Base-by-base conservation (phyloP, 1,140 invertebrate species). In the Mesaphorura yosii region DNA sequence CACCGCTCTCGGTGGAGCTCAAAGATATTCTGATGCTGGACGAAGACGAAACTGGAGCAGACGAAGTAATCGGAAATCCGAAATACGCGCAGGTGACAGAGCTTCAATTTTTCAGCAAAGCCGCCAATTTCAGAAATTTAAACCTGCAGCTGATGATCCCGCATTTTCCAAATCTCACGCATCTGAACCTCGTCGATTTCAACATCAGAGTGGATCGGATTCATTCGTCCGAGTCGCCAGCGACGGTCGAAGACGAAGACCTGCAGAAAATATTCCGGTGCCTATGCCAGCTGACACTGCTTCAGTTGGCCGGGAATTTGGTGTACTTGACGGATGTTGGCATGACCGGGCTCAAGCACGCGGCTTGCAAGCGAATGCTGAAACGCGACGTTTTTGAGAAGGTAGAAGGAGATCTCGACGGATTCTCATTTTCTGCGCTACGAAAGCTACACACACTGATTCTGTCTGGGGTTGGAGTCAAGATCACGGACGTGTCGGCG, bases 401-500 rank as follows among this genome's bases (percentile, higher is more conserved):
- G 20, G 10, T 28, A 12, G n/a, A 19, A 37, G 39, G 23, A 10
- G 53, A 56, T 44, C 20, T 46, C 1, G 20, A 34, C 17, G 61
- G 61, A 22, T 3, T 17, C 2, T 20, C 57, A 3, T 20, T 63
- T 12, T 48, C 48, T 23, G 49, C 52, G 19, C 28, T 63, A 19
- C n/a, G n/a, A 55, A 49, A 53, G 26, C 53, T 56, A 55, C 25
- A 19, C 3, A 39, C 19, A 14, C 10, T 6, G 15, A 25, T 48
- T n/a, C n/a, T n/a, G n/a, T n/a, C n/a, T n/a, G 56, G 60, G 26
- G 14, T 62, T n/a, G 60, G 60, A 20, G 59, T 62, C 20, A 62
- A 62, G 28, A 31, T 62, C 0, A 62, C 60, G 1, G 53, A 58
- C 28, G 48, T 62, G 12, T 47, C 52, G 4, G 28, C 51, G 2